Evolutionary conservation across 2,888 invertebrate genomes (phyloP), one percentile per base, ranked within the genome.

Genomic region (Mythimna lalbum): DNA sequence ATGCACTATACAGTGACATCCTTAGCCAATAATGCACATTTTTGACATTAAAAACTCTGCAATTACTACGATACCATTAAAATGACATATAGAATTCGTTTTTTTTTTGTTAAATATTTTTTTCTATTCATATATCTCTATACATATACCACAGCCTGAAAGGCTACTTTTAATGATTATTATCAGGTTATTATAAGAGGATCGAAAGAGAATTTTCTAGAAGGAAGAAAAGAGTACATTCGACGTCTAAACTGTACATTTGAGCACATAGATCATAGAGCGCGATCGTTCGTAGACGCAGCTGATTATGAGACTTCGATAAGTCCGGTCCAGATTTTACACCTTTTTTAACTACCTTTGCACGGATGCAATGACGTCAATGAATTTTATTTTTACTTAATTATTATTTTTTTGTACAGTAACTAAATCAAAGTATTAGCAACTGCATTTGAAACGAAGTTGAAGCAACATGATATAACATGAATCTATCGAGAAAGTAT

Each of bases 71-170:
- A 55, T 68, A 65, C 10, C 0, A 73, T 21, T 73, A 74, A 19
- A 81, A 76, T 62, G 77, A 70, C 59, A 62, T 56, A 75, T 62
- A 76, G 63, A 78, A 74, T 78, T 81, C 63, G 64, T 83, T 77
- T 39, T 67, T 57, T 75, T 59, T 63, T 63, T 73, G 47, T 70
- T 83, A 73, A 69, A 75, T 57, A 57, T 36, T 36, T 36, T 56
- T 14, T 57, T 77, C 80, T 87, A 84, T 69, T 63, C 17, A 75
- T 83, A 79, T 61, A 67, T 87, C 82, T 88, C 82, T 88, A 88
- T 89, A 87, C 78, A 89, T 88, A 89, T 88, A 92, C 89, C 93
- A 94, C 93, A 94, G 94, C 95, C 94, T 88, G 88, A 82, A 90
- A 93, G 94, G 95, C 95, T 93, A 88, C 84, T 70, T 85, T 87